Conservation (phyloP, 1,140 invertebrate species). For the Psix sp. region DNA sequence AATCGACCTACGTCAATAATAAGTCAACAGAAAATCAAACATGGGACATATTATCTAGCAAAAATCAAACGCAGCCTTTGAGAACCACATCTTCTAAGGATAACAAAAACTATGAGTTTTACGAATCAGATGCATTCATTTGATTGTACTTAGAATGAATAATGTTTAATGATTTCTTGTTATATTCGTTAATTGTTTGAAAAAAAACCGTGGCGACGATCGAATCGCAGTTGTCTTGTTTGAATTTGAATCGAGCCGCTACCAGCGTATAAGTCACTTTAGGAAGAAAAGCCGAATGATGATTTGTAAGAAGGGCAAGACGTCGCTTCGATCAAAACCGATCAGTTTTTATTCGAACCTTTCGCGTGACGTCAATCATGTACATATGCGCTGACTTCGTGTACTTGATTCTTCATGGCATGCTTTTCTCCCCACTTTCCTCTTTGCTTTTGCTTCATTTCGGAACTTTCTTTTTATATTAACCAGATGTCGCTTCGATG, state of each 20-base stretch:
- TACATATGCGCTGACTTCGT: slow-evolving; percentile 62
- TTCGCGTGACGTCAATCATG: slow-evolving; percentile 53
- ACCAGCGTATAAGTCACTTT: slow-evolving; percentile 50
- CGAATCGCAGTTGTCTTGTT: slow-evolving; percentile 45
- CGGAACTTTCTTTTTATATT: slow-evolving; percentile 11
- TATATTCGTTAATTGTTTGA: slow-evolving; percentile 53
- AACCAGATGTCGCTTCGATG: slow-evolving; percentile 3
- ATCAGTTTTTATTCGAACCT: slow-evolving; percentile 7
- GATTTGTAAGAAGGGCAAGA: slow-evolving; percentile 9
- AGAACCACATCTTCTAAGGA: too few relatives aligned
- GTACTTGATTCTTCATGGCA: slow-evolving; percentile 62
- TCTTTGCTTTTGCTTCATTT: slow-evolving; percentile 30
- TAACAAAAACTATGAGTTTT: too few relatives aligned
- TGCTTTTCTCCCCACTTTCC: slow-evolving; percentile 15
- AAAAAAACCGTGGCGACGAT: slow-evolving; percentile 24
- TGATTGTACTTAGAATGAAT: slow-evolving; percentile 31
- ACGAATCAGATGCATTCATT: slow-evolving; percentile 27
- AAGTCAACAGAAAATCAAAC: too few relatives aligned
- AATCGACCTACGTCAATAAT: too few relatives aligned
- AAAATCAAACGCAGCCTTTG: too few relatives aligned
- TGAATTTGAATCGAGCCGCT: slow-evolving; percentile 49
- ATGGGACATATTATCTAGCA: too few relatives aligned
- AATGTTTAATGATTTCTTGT: slow-evolving; percentile 50
- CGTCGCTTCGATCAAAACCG: too few relatives aligned
- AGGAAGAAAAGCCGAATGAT: slow-evolving; percentile 18